Evolutionary conservation across 2,113 vertebrate genomes (phyloP).

Genomic region (Climacteris rufus): DNA sequence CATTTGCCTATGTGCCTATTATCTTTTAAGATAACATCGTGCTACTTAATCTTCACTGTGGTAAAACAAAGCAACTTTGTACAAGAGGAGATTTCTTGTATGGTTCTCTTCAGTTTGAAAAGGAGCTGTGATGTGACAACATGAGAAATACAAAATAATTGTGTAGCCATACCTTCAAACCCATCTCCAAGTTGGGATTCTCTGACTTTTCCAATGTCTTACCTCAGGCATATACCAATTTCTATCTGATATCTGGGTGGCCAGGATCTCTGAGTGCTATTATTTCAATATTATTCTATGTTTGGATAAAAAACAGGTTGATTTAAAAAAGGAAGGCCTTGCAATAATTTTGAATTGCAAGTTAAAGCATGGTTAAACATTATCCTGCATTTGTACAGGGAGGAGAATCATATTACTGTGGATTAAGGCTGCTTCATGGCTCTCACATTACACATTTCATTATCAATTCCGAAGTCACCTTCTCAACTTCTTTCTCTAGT

Average conservation of each 20-base stretch:
- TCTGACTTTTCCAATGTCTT: not conserved
- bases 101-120: not conserved
- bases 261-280: not conserved
- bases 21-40: not conserved
- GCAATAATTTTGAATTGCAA: not conserved
- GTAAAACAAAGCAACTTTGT: not conserved
- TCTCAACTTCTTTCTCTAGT: not conserved
- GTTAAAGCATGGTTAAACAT: not conserved
- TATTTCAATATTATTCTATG: not conserved
- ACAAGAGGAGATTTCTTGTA: not conserved
- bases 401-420: not conserved
- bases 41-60: not conserved
- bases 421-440: not conserved
- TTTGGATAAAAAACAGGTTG: not conserved
- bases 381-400: not conserved
- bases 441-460: not conserved
- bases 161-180: not conserved
- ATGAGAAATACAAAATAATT: not conserved
- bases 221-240: not conserved
- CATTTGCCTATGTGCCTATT: not conserved
- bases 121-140: not conserved
- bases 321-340: not conserved
- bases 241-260: not conserved
- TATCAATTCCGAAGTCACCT: not conserved
- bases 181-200: not conserved